Conservation (phyloP, 2,797 vertebrate genomes). For the Alosa sapidissima region DNA sequence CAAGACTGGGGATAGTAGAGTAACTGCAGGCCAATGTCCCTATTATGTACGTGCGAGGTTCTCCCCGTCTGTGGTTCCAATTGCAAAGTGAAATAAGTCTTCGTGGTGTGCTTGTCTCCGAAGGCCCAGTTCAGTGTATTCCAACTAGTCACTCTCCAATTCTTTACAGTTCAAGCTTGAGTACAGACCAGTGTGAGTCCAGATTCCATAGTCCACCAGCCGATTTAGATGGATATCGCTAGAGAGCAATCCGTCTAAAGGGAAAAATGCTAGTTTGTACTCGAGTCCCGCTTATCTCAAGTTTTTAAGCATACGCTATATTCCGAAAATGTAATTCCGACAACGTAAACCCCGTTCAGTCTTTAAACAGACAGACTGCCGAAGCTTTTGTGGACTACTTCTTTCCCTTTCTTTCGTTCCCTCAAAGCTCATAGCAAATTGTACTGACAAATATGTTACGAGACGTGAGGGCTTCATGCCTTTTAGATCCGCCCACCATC, state of each 20-base stretch:
- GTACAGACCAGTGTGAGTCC: background rate
- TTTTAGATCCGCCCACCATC: conserved; percentile 57
- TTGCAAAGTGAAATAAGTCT: background rate
- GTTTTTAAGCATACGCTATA: background rate
- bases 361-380: background rate
- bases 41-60: background rate
- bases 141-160: background rate
- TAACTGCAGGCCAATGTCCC: background rate
- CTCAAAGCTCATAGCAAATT: conserved; percentile 18
- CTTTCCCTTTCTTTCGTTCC: background rate
- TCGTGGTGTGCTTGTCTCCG: background rate
- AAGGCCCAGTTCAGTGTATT: background rate
- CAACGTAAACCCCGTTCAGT: background rate
- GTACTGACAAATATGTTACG: conserved; percentile 31
- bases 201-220: conserved; percentile 6
- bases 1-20: background rate
- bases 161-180: background rate
- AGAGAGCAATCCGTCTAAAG: background rate
- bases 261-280: background rate
- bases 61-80: background rate
- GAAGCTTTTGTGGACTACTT: background rate
- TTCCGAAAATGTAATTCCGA: background rate
- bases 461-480: conserved; percentile 58
- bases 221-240: background rate
- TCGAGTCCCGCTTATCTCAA: background rate